Base-by-base conservation (phyloP, 2,888 invertebrate species). In the Dasysyrphus albostriatus region DNA sequence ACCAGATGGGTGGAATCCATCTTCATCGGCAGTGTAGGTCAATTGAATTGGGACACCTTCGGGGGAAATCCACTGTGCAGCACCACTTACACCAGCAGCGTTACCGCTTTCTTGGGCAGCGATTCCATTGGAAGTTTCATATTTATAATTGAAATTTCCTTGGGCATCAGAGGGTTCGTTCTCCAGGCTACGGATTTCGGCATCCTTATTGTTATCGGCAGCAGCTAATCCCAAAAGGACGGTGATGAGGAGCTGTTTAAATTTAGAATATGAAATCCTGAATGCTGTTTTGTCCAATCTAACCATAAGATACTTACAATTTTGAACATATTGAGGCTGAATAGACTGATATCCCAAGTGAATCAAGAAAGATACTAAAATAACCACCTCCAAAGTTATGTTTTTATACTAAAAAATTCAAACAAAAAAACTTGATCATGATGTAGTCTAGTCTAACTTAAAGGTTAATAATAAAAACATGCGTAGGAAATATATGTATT, bases 61-160 rank as follows among this genome's bases (percentile, higher is more conserved):
- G 39, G 94, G 94, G 39, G 93, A 93, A 49, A 93, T 93, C 93
- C 94, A 94, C 61, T 92, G 89, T 91, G 91, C 92, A 19, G 92
- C 90, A 47, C 95, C 95, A 75, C 93, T 92, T 0, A 93, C 94
- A 89, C 94, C 94, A 90, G 93, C 93, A 82, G 95, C 90, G 67
- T 89, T 92, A 88, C 95, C 95, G 12, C 89, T 89, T 89, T 94
- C 94, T 89, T 94, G 93, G 12, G 91, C 94, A 1, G 90, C 69
- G 89, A 95, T 95, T 39, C 95, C 95, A 89, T 95, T 95, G 79
- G 93, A 93, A 88, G 95, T 95, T 88, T 94, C 92, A 89, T 91
- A 95, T 8, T 76, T 69, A 90, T 90, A 94, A 1, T 90, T 81
- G 92, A 91, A 95, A 39, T 90, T 89, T 10, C 92, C 90, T 80